Conservation (phyloP, 37 sponge, comb jelly and placozoan genomes). For the Beroe ovata region DNA sequence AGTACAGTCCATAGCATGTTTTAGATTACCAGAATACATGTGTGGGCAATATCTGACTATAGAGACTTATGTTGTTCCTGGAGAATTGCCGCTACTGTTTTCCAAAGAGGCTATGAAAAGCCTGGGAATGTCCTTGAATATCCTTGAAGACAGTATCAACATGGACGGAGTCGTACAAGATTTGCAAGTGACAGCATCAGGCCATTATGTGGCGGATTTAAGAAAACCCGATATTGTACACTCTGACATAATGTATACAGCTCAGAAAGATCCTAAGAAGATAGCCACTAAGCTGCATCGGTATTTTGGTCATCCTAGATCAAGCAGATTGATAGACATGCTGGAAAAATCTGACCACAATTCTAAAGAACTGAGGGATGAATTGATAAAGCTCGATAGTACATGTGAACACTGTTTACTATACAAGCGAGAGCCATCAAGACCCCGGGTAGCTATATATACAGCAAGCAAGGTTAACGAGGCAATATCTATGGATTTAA, state of each 20-base stretch:
- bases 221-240: neutral
- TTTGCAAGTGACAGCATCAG: neutral
- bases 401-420: neutral
- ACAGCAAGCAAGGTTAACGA: neutral
- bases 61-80: neutral
- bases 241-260: no score
- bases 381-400: neutral
- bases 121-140: neutral
- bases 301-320: slow-evolving; percentile 23
- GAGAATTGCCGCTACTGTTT: neutral
- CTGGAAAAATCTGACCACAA: neutral
- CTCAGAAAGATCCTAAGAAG: no score
- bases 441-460: neutral
- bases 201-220: neutral
- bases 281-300: neutral
- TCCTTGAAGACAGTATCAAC: neutral
- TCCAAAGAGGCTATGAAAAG: neutral
- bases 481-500: neutral
- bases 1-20: neutral
- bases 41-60: neutral
- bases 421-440: neutral
- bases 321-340: neutral
- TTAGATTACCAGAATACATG: neutral
- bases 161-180: neutral
- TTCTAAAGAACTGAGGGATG: neutral